phyloP scores from a whole-genome alignment of 2,113 vertebrate species.

The Myotis lucifugus region DNA sequence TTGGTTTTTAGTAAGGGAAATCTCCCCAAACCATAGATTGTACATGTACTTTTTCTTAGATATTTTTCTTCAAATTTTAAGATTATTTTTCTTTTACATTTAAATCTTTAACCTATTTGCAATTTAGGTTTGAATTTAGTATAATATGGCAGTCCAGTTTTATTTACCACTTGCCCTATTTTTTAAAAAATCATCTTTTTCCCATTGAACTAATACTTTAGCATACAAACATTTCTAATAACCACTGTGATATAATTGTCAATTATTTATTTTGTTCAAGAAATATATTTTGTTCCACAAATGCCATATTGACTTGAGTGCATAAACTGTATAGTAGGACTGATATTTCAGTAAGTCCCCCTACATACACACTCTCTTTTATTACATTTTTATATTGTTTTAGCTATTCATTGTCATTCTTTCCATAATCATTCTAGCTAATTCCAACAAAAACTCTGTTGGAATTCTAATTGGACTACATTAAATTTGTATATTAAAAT shows the following conservation, averaged over 20 bases:
- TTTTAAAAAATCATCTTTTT: not conserved
- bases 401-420: conserved; percentile 7
- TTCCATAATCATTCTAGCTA: conserved; percentile 34
- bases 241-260: not conserved
- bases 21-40: not conserved
- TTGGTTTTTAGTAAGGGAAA: conserved; percentile 13
- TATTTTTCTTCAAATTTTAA: not conserved
- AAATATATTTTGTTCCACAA: not conserved
- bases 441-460: not conserved
- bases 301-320: not conserved
- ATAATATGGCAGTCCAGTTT: not conserved
- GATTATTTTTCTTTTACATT: conserved; percentile 23
- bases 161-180: not conserved
- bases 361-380: not conserved
- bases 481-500: conserved; percentile 46
- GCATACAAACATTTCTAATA: not conserved
- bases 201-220: not conserved
- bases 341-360: not conserved
- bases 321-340: not conserved
- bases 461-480: not conserved
- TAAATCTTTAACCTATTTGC: conserved; percentile 4
- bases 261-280: not conserved
- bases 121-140: conserved; percentile 43
- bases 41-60: not conserved
- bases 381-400: not conserved